Conservation (phyloP, 2,797 vertebrate species). For the Novumbra hubbsi region DNA sequence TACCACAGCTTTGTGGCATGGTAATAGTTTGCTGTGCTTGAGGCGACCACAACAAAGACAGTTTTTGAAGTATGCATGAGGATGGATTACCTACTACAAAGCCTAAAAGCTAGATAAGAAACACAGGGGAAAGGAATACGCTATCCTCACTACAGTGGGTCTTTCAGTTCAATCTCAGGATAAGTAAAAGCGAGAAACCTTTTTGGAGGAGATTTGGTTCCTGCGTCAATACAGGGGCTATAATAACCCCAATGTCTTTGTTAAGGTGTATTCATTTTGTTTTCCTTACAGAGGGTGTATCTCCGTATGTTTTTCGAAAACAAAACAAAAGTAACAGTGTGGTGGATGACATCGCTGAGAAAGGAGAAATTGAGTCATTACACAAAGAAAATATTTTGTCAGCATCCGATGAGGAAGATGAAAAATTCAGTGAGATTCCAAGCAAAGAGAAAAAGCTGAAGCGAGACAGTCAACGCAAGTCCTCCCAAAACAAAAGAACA, state of each 20-base stretch:
- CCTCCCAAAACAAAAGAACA: constrained; percentile 46
- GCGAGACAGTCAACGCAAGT: constrained; percentile 51
- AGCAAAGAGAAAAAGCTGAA: constrained; percentile 62
- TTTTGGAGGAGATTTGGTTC: neutral
- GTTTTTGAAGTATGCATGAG: neutral
- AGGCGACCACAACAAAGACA: neutral
- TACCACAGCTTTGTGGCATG: neutral
- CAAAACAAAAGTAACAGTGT: constrained; percentile 56
- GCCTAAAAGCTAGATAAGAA: neutral
- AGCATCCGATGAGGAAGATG: constrained; percentile 63
- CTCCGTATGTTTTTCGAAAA: constrained; percentile 51
- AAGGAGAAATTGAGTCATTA: constrained; percentile 60
- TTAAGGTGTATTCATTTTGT: constrained; percentile 15
- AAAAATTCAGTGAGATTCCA: constrained; percentile 40
- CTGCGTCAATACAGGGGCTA: neutral
- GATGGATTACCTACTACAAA: neutral
- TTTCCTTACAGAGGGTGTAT: constrained; percentile 59
- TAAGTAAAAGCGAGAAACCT: neutral
- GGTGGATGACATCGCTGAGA: constrained; percentile 59
- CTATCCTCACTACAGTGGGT: neutral
- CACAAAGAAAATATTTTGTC: constrained; percentile 53
- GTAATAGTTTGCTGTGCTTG: neutral
- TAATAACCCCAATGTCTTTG: neutral
- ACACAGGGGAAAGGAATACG: neutral
- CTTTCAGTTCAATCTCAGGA: neutral